Conservation (phyloP, 2,113 vertebrate genomes). For the Cyanoderma ruficeps region DNA sequence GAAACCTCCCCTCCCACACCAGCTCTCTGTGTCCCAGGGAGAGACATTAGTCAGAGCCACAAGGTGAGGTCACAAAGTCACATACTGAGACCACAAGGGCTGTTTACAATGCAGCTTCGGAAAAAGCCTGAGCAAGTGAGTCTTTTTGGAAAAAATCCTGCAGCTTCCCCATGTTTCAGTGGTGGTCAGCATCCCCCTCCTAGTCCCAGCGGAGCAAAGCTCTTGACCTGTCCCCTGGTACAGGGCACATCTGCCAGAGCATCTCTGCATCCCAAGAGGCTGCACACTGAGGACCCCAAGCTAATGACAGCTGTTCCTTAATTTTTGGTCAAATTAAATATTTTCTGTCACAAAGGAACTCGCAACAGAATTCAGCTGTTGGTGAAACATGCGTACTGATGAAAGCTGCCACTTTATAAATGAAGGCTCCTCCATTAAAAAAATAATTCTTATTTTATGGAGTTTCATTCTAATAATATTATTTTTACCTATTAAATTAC, state of each 20-base stretch:
- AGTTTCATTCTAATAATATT: background rate
- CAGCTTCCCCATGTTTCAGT: background rate
- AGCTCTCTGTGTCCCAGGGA: background rate
- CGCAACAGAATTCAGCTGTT: background rate
- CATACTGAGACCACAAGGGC: background rate
- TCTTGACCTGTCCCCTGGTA: background rate
- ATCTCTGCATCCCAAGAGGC: background rate
- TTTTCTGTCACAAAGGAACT: background rate
- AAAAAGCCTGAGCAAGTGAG: background rate
- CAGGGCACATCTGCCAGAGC: background rate
- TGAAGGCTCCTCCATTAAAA: background rate
- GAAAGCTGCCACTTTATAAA: background rate
- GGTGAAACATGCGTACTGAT: background rate
- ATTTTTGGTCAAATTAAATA: background rate
- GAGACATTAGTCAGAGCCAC: background rate
- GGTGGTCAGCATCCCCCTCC: background rate
- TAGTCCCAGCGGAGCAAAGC: background rate
- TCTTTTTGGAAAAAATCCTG: background rate
- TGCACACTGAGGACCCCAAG: background rate
- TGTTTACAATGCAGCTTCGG: fast-evolving
- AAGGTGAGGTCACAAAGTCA: background rate
- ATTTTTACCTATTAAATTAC: slow-evolving; percentile 22
- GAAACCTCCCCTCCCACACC: background rate
- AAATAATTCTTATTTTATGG: background rate
- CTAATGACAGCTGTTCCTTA: background rate